Evolutionary conservation across 64 coral and sea anemone species (phyloP), one percentile per base, ranked within the genome.

Genomic region (Platygyra sinensis): DNA sequence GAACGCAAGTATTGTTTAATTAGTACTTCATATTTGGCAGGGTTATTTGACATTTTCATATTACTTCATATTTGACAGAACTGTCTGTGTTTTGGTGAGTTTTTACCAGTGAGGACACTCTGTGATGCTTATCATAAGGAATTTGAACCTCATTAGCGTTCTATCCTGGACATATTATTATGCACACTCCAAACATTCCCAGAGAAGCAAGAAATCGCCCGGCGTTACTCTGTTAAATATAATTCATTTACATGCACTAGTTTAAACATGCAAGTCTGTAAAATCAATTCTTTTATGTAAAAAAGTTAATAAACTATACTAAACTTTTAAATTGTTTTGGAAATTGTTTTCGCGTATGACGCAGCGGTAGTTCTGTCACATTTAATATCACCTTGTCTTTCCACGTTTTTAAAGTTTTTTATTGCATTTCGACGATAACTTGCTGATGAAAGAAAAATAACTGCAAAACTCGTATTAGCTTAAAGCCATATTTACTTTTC

Each of bases 231-330:
- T 83, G 80, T 83, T 83, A 83, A 83, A 83, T 83, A 83, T 18
- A 14, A 83, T 69, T 69, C 24, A 69, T 83, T 83, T 42, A 83
- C 80, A 83, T 83, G 80, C 80, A 61, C 30, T 67, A 67, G 30
- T 33, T 83, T 22, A 83, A 83, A 83, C 80, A 83, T 83, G 80
- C 80, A 83, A 65, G 80, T 83, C 80, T 39, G 30, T 83, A 46
- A 29, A 65, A 83, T 83, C 80, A 83, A 13, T 46, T 81, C 62
- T 38, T 38, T 65, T 65, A 33, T 6, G 80, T 67, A 65, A 83
- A 81, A 62, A 81, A 59, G 30, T 81, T 81, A 27, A 83, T 33
- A 83, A 83, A 42, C 60, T 83, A n/a, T 83, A 28, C 20, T 65
- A 64, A 69, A n/a, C 65, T 12, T 31, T 62, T 83, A 17, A 60